Base-by-base conservation (phyloP, 2,797 vertebrate species). In the Botia almorhae region DNA sequence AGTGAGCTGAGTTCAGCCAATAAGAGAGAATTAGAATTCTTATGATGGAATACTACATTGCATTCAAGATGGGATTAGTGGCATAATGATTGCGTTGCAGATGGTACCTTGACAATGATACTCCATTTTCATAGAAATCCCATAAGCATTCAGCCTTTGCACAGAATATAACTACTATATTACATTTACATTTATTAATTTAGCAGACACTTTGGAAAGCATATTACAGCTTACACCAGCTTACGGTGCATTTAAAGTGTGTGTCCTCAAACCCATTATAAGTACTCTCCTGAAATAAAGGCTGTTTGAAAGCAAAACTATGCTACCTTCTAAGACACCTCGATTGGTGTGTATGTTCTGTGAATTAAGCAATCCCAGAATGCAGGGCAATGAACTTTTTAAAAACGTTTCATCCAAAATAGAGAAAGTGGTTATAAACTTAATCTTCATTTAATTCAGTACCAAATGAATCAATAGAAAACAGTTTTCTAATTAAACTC, bases 81-180 rank as follows among this genome's bases (percentile, higher is more conserved):
- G 4, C 33, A 33, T 33, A 33, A 26, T 55, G 33, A 76, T 26
- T 26, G 26, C 36, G 4, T 26, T 12, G 33, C 51, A 51, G 60
- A 75, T 16, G 46, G 43, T 26, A 56, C 36, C 21, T 68, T 68
- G 63, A 68, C 74, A 76, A 46, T 48, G 33, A 68, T 33, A 39
- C 33, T 39, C 33, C 3, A 26, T 76, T 76, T 56, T 33, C 63
- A 55, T 33, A 67, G 50, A 68, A 76, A 46, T 29, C 64, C 75
- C 36, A 29, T 29, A 29, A 68, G 63, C 50, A 64, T 33, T 64
- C 29, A 4, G 13, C 7, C 33, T 33, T 33, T 33, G 33, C 33
- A 36, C 26, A 39, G 26, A 58, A 48, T 48, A 46, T 13, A 29
- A 29, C 75, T 58, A 58, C 64, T 23, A 17, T n/a, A 56, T 58